Conservation (phyloP, 2,797 vertebrate species). For the Perodicticus potto region DNA sequence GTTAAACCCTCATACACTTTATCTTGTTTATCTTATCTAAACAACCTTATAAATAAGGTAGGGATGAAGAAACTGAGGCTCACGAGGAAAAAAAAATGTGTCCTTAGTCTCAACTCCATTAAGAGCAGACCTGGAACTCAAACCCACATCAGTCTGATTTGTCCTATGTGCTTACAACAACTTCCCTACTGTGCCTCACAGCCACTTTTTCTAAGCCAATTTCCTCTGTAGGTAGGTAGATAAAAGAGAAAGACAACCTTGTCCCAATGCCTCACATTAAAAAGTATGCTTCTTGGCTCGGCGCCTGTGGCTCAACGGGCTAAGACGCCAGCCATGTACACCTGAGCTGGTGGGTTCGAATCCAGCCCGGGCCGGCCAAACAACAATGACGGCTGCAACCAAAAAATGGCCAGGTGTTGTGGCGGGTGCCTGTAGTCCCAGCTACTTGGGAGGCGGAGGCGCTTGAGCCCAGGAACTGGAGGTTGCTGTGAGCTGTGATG, state of each 20-base stretch:
- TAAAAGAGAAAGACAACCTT: neutral
- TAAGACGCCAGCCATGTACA: too few species aligned
- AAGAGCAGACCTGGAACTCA: neutral
- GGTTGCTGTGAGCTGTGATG: too few species aligned
- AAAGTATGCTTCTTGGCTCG: neutral
- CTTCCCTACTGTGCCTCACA: neutral
- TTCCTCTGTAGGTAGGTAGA: neutral
- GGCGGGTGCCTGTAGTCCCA: too few species aligned
- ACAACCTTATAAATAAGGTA: neutral
- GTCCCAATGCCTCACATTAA: neutral
- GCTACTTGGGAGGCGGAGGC: too few species aligned
- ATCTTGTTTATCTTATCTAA: constrained; percentile 54
- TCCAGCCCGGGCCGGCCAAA: too few species aligned
- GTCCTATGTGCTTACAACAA: neutral
- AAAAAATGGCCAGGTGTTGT: too few species aligned
- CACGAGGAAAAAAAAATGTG: constrained; percentile 9
- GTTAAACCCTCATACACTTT: neutral
- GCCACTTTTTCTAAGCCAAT: neutral
- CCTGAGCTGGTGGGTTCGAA: too few species aligned
- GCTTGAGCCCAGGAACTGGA: too few species aligned
- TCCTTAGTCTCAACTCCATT: neutral
- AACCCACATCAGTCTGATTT: neutral
- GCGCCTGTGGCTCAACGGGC: too few species aligned
- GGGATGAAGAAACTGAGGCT: neutral
- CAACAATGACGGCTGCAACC: too few species aligned